Percentiles rank a stretch among this genome's conserved stretches.
phyloP scores from a whole-genome alignment of 2,888 invertebrate genomes.

The Drosophila histrio region DNA sequence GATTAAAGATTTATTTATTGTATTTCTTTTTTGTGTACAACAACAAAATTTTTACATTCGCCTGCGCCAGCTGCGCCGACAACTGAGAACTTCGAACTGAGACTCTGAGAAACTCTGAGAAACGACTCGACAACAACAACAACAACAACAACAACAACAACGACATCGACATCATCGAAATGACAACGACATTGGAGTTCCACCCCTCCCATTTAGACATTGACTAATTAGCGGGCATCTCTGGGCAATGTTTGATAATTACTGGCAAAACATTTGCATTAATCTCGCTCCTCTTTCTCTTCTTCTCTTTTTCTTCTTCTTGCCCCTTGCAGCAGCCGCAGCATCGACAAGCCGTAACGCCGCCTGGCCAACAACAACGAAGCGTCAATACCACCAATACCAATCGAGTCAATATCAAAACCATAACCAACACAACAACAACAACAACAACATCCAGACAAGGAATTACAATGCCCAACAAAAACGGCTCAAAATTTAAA shows the following conservation, averaged over 20 bases:
- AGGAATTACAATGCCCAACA: constrained; percentile 62
- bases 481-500: constrained; percentile 72
- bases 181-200: constrained; percentile 1
- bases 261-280: constrained; percentile 55
- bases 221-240: constrained; percentile 46
- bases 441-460: constrained; percentile 20
- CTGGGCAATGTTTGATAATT: constrained; percentile 47
- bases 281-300: constrained; percentile 31
- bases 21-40: constrained; percentile 46
- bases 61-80: constrained; percentile 37
- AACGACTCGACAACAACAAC: background rate
- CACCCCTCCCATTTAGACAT: constrained; percentile 16
- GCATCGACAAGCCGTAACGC: too few relatives aligned
- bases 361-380: constrained; percentile 27
- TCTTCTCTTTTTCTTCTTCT: background rate
- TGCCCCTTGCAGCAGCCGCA: constrained; percentile 32
- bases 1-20: constrained; percentile 80
- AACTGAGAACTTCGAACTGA: constrained; percentile 7
- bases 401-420: constrained; percentile 19
- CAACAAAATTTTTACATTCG: constrained; percentile 30
- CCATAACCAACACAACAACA: constrained; percentile 21
- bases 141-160: background rate
- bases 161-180: background rate
- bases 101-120: constrained; percentile 11
- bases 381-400: constrained; percentile 41